Evolutionary conservation across 2,888 invertebrate species (phyloP).

Genomic region (Elmis aenea): DNA sequence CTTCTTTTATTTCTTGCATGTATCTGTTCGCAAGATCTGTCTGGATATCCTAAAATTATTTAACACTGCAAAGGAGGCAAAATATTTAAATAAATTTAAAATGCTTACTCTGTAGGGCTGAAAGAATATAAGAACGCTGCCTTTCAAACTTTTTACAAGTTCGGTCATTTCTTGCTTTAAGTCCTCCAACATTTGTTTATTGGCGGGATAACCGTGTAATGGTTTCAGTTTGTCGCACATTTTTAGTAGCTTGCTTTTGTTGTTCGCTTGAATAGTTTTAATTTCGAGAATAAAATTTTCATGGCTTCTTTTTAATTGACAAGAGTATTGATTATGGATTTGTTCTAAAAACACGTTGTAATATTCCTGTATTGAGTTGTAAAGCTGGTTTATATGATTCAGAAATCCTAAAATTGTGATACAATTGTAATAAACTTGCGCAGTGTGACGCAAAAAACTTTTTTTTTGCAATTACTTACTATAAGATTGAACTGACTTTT

Average conservation of each 20-base stretch:
- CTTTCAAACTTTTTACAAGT: conserved; percentile 9
- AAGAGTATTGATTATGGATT: neutral
- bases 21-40: too few species aligned
- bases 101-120: too few species aligned
- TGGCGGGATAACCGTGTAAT: conserved; percentile 35
- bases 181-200: conserved; percentile 27
- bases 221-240: conserved; percentile 33
- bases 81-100: too few species aligned
- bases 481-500: too few species aligned
- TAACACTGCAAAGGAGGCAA: too few species aligned
- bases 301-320: neutral
- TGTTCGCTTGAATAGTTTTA: too few species aligned
- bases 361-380: conserved; percentile 1
- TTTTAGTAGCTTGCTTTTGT: too few species aligned
- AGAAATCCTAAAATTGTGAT: neutral
- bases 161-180: conserved; percentile 27
- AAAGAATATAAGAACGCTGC: too few species aligned
- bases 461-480: too few species aligned
- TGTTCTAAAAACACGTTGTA: conserved; percentile 4
- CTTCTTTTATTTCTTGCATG: too few species aligned
- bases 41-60: too few species aligned
- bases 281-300: neutral
- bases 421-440: neutral
- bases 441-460: neutral
- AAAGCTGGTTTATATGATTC: conserved; percentile 1